phyloP scores from a whole-genome alignment of 1,140 invertebrate species.

The Trigoniulus corallinus region DNA sequence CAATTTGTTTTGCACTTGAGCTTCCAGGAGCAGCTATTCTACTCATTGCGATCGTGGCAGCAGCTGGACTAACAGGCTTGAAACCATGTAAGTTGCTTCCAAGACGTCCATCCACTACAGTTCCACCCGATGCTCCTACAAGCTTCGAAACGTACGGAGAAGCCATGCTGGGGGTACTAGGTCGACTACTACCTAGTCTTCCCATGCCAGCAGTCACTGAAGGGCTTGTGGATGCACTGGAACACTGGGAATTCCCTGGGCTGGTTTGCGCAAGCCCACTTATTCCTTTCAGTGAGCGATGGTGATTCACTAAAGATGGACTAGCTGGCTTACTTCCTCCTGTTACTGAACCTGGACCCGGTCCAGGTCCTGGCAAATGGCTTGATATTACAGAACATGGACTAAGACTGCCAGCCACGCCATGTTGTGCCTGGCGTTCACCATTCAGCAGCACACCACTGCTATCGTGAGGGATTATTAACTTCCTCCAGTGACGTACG shows the following conservation, averaged over 20 bases:
- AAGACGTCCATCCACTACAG: conserved; percentile 1
- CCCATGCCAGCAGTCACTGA: background rate
- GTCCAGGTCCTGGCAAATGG: conserved; percentile 9
- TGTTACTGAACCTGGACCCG: conserved; percentile 9
- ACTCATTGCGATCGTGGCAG: background rate
- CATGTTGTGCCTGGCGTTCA: background rate
- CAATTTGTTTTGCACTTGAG: too few relatives aligned
- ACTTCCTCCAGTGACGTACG: conserved; percentile 74
- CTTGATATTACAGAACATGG: background rate
- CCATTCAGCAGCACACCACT: conserved; percentile 16
- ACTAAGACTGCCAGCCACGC: background rate
- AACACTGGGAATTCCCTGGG: conserved; percentile 14
- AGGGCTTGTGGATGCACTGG: conserved; percentile 15
- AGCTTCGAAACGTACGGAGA: background rate
- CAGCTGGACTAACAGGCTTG: conserved; percentile 14
- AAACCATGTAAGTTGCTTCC: conserved; percentile 9
- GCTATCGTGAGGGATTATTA: conserved; percentile 41
- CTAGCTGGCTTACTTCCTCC: conserved; percentile 12
- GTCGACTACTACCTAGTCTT: conserved; percentile 11
- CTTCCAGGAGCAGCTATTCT: too few relatives aligned
- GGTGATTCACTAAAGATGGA: conserved; percentile 3
- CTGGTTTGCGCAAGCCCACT: background rate
- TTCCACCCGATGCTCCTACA: background rate
- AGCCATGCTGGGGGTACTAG: conserved; percentile 7
- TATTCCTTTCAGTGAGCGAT: background rate